Evolutionary conservation across 23 tunicate species (phyloP), one percentile per base, ranked within the genome.

Genomic region (Styela plicata): DNA sequence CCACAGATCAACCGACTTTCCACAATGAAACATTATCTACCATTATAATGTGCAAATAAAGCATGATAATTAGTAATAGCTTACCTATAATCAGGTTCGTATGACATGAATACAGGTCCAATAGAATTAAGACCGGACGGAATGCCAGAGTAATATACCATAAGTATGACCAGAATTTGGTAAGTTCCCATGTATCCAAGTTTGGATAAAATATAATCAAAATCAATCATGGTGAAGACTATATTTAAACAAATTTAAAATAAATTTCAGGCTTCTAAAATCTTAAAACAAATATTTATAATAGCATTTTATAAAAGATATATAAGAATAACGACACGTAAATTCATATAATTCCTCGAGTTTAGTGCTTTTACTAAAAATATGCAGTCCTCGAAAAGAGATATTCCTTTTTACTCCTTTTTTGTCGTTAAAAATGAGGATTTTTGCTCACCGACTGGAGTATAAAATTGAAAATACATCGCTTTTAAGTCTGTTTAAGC

Each of bases 71-170:
- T n/a, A n/a, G n/a, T n/a, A n/a, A n/a, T n/a, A n/a, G n/a, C 36
- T 74, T 74, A 85, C 94, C 94, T 79, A 82, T 73, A 84, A 7
- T 79, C 88, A 28, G 94, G 94, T 21, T 36, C 34, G 83, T 84
- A 89, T 2, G 88, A 85, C 82, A 83, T 79, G 31, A 89, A 89
- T 3, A 89, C 94, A 0, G 94, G 94, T 2, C 89, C 88, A 34
- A 89, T 31, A 18, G 94, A 69, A 63, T 89, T 89, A 3, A 84
- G 52, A 0, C 94, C 94, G 23, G 85, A 78, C 16, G 94, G 94
- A 1, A 89, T 80, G 71, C 94, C 87, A 74, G 74, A 84, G 79
- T 89, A 89, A 52, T 67, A 80, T 0, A 89, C 87, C 94, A 89
- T 84, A 21, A 61, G 24, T 19, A 89, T 73, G 64, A 89, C 52